phyloP scores from a whole-genome alignment of 2,113 vertebrate species.

The Paradoxurus hermaphroditus region DNA sequence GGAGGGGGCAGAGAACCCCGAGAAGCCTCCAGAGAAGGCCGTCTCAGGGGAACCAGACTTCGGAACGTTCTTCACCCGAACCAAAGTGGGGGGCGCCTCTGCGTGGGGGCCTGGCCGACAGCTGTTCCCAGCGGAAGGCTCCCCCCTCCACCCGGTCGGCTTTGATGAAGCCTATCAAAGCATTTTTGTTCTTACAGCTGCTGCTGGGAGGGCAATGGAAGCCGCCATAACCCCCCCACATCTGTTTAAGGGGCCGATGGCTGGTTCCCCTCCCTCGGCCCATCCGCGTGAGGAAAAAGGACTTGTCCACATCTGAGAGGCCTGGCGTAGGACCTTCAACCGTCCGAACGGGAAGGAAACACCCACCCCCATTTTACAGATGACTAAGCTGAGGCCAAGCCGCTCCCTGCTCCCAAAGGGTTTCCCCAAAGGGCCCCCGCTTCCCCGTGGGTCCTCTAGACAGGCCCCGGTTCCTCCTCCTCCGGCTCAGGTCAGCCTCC shows the following conservation, averaged over 20 bases:
- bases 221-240: not conserved
- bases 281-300: not conserved
- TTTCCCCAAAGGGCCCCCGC: not conserved
- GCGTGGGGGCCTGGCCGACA: not conserved
- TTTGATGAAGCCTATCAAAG: slow-evolving; percentile 58
- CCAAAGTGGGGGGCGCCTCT: not conserved
- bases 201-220: not conserved
- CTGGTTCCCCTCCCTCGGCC: not conserved
- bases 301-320: not conserved
- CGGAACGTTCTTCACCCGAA: slow-evolving; percentile 10
- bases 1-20: not conserved
- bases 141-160: not conserved
- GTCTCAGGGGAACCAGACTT: not conserved
- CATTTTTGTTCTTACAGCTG: slow-evolving; percentile 30
- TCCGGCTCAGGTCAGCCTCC: not conserved
- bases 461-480: not conserved
- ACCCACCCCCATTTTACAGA: not conserved
- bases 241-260: not conserved
- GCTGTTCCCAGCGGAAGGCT: slow-evolving; percentile 11
- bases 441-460: not conserved
- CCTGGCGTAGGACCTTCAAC: not conserved
- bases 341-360: not conserved
- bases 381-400: not conserved
- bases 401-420: not conserved
- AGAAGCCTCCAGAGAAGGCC: not conserved